Base-by-base conservation (phyloP, 2,113 vertebrate species). In the Nansenia antarctica region DNA sequence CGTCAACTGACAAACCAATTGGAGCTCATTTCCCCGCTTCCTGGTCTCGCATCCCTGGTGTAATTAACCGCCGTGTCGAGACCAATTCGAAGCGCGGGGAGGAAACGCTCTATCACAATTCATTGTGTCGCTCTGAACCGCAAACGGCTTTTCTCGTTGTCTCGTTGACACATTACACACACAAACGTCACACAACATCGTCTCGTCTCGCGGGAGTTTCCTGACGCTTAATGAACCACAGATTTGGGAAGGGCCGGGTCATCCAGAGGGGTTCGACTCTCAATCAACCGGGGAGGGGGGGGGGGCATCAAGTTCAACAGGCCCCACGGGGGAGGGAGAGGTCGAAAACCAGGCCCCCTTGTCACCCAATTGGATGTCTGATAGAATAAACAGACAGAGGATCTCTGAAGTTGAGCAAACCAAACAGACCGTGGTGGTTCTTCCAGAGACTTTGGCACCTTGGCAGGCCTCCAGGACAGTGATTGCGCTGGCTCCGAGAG, bases 1-100 rank as follows among this genome's bases (percentile, higher is more conserved):
- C 3, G 67, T 67, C 66, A 55, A n/a, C 49, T 70, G 32, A 73
- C 63, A 70, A 83, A 82, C 65, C 70, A 47, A 47, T 49, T 42
- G 34, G 29, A 9, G 45, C 45, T 20, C 1, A 35, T 62, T n/a
- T n/a, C n/a, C n/a, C 24, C 14, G 35, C 35, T 26, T 42, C 35
- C 30, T 73, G 55, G n/a, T 63, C n/a, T 53, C 14, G 22, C 27
- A 59, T 78, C 65, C 61, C 18, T 24, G 27, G 54, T 52, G 9
- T 31, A 35, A 70, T 64, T 29, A 67, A 59, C 45, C 32, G 14
- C 39, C 39, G 45, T 49, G 45, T 49, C 45, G 18, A 20, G n/a
- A 20, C 18, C 45, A n/a, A n/a, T 22, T 15, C 7, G 18, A 49
- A n/a, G 45, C 4, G 7, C 39, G 18, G 39, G 24, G 62, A 34